These are phyloP conservation scores for Himalopsyche kuldschensis DNA, from an alignment of 2,888 invertebrate genomes.

Conservation along the genomic window DNA sequence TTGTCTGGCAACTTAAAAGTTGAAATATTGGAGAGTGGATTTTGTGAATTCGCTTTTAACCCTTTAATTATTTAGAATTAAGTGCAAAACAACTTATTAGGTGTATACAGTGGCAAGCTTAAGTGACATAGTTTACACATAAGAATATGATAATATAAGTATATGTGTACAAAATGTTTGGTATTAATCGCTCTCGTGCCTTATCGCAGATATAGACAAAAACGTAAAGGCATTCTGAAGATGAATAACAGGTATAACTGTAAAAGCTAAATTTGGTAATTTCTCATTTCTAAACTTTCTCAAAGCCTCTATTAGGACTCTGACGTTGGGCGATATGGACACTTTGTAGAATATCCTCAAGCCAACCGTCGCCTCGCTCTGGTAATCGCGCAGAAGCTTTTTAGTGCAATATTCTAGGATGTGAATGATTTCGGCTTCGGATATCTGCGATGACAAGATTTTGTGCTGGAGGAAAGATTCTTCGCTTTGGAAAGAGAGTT, in stretches of 20 bases:
- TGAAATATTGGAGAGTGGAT: no score
- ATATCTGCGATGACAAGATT: conserved; percentile 47
- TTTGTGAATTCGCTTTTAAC: no score
- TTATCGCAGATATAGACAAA: conserved; percentile 79
- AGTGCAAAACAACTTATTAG: no score
- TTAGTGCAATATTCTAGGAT: conserved; percentile 59
- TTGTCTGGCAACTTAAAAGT: no score
- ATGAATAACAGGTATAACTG: conserved; percentile 77
- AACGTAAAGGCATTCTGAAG: conserved; percentile 81
- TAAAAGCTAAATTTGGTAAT: conserved; percentile 65
- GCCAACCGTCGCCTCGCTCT: conserved; percentile 66
- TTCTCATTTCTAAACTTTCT: conserved; percentile 49
- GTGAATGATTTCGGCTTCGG: conserved; percentile 49
- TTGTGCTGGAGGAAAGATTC: conserved; percentile 50
- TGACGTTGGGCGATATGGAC: conserved; percentile 55
- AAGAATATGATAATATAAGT: background rate
- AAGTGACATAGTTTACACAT: background rate
- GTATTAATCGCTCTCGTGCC: conserved; percentile 58
- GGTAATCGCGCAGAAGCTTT: conserved; percentile 52
- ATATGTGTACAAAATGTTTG: background rate
- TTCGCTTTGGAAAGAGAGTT: conserved; percentile 52
- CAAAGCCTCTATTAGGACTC: conserved; percentile 50
- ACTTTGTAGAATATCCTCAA: conserved; percentile 79
- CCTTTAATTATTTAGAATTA: no score
- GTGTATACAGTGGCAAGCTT: background rate